Conservation (phyloP, 2,888 invertebrate genomes). For the Pseudeuparius sepicola region DNA sequence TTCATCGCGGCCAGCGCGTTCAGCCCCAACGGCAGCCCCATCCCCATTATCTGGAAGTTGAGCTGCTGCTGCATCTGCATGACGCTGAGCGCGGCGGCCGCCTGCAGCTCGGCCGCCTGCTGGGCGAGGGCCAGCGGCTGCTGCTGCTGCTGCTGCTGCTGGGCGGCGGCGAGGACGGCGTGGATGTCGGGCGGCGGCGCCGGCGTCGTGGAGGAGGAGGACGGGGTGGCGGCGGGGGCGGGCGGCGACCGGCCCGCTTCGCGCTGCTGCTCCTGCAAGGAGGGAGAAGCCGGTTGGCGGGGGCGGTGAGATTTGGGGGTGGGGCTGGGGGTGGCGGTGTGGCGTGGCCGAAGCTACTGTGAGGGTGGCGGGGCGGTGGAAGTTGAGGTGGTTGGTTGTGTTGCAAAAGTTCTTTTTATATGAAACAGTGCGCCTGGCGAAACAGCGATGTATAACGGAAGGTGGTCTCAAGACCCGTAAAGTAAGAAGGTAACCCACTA, state of each 20-base stretch:
- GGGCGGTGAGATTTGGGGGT: not conserved
- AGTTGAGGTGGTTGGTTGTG: no score
- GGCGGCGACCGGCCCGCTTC: no score
- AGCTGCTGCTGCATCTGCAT: conserved; percentile 71
- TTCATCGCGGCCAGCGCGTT: conserved; percentile 90
- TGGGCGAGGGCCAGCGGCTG: conserved; percentile 51
- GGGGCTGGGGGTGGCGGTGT: conserved; percentile 43
- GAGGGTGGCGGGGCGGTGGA: no score
- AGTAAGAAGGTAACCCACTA: no score
- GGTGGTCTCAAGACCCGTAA: no score
- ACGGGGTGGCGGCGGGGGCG: conserved; percentile 47
- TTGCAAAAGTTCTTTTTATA: no score
- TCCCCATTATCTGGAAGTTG: conserved; percentile 77
- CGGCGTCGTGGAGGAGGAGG: conserved; percentile 50
- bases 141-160: conserved; percentile 39
- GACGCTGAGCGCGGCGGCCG: conserved; percentile 73
- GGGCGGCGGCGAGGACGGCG: conserved; percentile 40
- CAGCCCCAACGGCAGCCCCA: conserved; percentile 68
- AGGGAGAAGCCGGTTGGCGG: no score
- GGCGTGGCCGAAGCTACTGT: no score
- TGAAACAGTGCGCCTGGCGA: no score
- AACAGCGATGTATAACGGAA: no score
- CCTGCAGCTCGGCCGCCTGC: conserved; percentile 75
- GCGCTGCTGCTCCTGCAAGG: no score
- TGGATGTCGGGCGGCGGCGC: conserved; percentile 45